phyloP scores from a whole-genome alignment of 2,888 invertebrate species.

The Cerceris rybyensis region DNA sequence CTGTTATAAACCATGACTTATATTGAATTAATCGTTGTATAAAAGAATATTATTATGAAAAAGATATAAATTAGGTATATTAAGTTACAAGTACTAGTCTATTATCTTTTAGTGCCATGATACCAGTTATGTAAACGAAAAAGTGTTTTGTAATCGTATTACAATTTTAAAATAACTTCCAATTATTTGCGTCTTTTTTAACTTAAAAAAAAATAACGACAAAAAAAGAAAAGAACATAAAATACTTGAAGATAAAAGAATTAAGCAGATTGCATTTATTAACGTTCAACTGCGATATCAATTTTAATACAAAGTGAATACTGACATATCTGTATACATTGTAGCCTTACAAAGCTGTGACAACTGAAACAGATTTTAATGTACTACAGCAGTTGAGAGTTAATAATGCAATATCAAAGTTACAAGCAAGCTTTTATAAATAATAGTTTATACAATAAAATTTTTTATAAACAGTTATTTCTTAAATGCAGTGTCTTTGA shows the following conservation, averaged over 20 bases:
- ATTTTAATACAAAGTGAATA: constrained; percentile 36
- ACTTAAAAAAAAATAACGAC: constrained; percentile 28
- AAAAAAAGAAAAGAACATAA: constrained; percentile 33
- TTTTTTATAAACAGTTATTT: constrained; percentile 51
- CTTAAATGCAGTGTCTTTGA: constrained; percentile 31
- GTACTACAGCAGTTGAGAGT: constrained; percentile 37
- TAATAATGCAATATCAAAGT: constrained; percentile 23
- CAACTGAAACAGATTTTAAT: constrained; percentile 32
- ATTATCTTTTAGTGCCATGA: constrained; percentile 26
- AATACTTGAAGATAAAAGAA: constrained; percentile 38
- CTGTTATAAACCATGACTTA: constrained; percentile 1
- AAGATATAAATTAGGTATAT: not conserved
- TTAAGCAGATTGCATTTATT: constrained; percentile 32
- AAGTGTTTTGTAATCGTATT: constrained; percentile 19
- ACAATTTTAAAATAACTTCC: constrained; percentile 27
- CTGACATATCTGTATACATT: constrained; percentile 52
- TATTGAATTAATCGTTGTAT: constrained; percentile 11
- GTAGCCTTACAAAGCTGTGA: constrained; percentile 28
- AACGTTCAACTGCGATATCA: constrained; percentile 31
- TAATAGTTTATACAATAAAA: constrained; percentile 52
- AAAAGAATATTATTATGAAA: constrained; percentile 6
- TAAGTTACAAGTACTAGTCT: constrained; percentile 13
- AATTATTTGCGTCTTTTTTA: constrained; percentile 43
- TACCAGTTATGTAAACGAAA: constrained; percentile 30
- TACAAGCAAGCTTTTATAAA: constrained; percentile 60